Percentiles rank a stretch among this genome's conserved stretches.
Conservation (phyloP, 1,140 invertebrate genomes). For the Nymphalis io region DNA sequence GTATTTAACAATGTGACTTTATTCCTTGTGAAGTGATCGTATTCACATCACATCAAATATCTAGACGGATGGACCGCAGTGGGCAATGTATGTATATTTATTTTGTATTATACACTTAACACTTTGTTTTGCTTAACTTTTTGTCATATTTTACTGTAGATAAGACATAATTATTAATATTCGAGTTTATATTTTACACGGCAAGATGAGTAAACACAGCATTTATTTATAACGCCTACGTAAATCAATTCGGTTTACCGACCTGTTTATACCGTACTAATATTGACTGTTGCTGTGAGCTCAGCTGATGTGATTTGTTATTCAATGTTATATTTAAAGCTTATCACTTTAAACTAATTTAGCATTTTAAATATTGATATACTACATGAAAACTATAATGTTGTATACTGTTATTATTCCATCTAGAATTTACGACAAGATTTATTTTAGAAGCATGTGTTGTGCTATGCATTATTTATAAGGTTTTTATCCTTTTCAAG, state of each 20-base stretch:
- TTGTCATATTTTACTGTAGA: not conserved
- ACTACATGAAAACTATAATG: not conserved
- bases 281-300: not conserved
- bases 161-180: not conserved
- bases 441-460: not conserved
- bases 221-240: conserved; percentile 36
- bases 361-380: not conserved
- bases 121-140: not conserved
- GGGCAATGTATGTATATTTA: conserved; percentile 41
- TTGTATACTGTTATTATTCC: too few species aligned
- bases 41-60: conserved; percentile 21
- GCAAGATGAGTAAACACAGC: conserved; percentile 8
- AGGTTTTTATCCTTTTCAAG: not conserved
- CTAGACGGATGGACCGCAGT: conserved; percentile 41
- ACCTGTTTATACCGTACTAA: conserved; percentile 14
- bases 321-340: not conserved
- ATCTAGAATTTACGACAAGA: not conserved
- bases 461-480: not conserved
- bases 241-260: conserved; percentile 21
- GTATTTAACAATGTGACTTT: conserved; percentile 28
- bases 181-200: not conserved
- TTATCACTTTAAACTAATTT: not conserved
- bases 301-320: conserved; percentile 3
- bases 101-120: conserved; percentile 6
- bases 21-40: conserved; percentile 10